Evolutionary conservation across 1,140 invertebrate species (phyloP).

Genomic region (Euborellia annulipes): DNA sequence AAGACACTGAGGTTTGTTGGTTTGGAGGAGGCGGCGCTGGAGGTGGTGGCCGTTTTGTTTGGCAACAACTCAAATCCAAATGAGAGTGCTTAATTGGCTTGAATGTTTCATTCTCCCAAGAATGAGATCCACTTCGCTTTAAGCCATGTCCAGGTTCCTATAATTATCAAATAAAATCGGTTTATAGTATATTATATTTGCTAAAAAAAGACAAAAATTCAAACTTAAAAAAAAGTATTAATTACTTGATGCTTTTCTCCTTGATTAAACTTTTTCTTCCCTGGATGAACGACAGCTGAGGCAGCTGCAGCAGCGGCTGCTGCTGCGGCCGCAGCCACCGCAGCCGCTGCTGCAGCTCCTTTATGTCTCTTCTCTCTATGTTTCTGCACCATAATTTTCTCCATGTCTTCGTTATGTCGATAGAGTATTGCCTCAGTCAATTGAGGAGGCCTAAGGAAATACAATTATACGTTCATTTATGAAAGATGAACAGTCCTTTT

Average conservation of each 20-base stretch:
- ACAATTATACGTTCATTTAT: no score
- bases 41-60: no score
- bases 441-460: slow-evolving; percentile 26
- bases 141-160: slow-evolving; percentile 28
- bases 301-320: slow-evolving; percentile 12
- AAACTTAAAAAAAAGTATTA: no score
- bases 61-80: neutral
- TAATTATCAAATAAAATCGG: slow-evolving; percentile 7
- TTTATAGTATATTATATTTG: no score
- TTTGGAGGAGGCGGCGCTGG: no score
- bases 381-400: slow-evolving; percentile 54
- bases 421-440: slow-evolving; percentile 48
- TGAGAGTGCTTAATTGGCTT: slow-evolving; percentile 34
- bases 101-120: slow-evolving; percentile 35
- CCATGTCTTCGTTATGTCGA: slow-evolving; percentile 62
- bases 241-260: slow-evolving; percentile 26
- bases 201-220: no score
- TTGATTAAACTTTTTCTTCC: slow-evolving; percentile 17
- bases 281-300: slow-evolving; percentile 15
- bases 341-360: slow-evolving; percentile 18
- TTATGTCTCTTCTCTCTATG: slow-evolving; percentile 42
- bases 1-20: no score
- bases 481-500: slow-evolving; percentile 21
- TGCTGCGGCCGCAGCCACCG: slow-evolving; percentile 9
- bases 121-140: slow-evolving; percentile 36